Evolutionary conservation across 2,888 invertebrate genomes (phyloP).

Genomic region (Geophilus truncorum): DNA sequence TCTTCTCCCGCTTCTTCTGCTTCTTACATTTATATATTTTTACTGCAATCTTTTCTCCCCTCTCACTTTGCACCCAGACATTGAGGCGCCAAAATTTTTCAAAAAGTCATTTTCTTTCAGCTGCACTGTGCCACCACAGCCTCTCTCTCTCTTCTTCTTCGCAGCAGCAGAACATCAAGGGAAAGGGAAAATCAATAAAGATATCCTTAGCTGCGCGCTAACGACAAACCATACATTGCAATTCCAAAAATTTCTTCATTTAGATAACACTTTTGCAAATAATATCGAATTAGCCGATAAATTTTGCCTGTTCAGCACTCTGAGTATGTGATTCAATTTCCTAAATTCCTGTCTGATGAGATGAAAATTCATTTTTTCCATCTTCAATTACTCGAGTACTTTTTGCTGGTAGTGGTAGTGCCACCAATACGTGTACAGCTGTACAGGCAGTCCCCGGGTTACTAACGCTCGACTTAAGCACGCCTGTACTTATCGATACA

Average conservation of each 20-base stretch:
- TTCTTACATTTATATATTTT: background rate
- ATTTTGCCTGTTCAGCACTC: background rate
- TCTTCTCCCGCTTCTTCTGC: background rate
- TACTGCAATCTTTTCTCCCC: background rate
- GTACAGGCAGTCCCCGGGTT: no score
- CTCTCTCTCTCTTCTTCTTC: background rate
- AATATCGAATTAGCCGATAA: background rate
- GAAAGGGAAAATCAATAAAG: constrained; percentile 1
- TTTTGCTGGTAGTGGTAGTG: no score
- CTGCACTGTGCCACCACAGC: background rate
- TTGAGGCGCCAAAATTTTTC: constrained; percentile 11
- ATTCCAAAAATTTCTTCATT: constrained; percentile 1
- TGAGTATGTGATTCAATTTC: background rate
- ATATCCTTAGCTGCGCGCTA: constrained; percentile 1
- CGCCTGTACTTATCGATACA: no score
- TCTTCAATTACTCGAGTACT: no score
- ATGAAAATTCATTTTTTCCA: background rate
- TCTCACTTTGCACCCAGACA: constrained; percentile 15
- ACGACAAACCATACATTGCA: constrained; percentile 1
- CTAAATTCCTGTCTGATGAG: background rate
- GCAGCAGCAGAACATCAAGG: background rate
- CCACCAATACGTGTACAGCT: no score
- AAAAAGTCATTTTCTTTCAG: constrained; percentile 5
- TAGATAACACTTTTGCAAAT: background rate
- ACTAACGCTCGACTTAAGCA: no score